Evolutionary conservation across 53 echinoderm and acorn worm species (phyloP).

Genomic region (Patiria pectinifera): DNA sequence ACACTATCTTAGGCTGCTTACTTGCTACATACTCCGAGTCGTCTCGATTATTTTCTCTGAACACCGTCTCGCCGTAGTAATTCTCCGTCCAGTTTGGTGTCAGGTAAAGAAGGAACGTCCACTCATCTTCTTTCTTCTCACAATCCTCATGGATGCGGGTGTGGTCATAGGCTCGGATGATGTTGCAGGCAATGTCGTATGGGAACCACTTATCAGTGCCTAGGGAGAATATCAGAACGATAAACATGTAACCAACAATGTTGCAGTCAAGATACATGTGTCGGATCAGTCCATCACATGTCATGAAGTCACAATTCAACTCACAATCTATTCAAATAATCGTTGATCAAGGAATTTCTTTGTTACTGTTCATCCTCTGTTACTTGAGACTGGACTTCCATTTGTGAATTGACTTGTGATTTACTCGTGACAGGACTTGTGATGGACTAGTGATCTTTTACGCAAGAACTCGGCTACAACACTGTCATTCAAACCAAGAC

Average conservation of each 20-base stretch:
- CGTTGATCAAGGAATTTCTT: too few relatives aligned
- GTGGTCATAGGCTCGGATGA: constrained; percentile 85
- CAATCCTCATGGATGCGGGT: constrained; percentile 96
- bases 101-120: constrained; percentile 95
- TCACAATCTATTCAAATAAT: too few relatives aligned
- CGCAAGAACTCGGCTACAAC: too few relatives aligned
- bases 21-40: constrained; percentile 75
- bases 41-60: constrained; percentile 49
- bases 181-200: constrained; percentile 91
- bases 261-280: too few relatives aligned
- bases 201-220: constrained; percentile 89
- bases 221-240: constrained; percentile 2
- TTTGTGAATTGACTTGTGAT: too few relatives aligned
- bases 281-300: too few relatives aligned
- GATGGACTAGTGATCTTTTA: too few relatives aligned
- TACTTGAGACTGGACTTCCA: too few relatives aligned
- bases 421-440: too few relatives aligned
- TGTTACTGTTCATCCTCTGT: too few relatives aligned
- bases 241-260: neutral
- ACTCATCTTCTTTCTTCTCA: constrained; percentile 81
- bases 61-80: constrained; percentile 90
- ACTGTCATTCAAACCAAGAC: too few relatives aligned
- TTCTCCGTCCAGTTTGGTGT: constrained; percentile 77
- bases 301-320: too few relatives aligned
- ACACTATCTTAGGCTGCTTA: constrained; percentile 30